A percentile compares a stretch with the other conserved stretches of the same genome.
Evolutionary conservation across 2,888 invertebrate species (phyloP).

Genomic region (Eubasilissa splendida): DNA sequence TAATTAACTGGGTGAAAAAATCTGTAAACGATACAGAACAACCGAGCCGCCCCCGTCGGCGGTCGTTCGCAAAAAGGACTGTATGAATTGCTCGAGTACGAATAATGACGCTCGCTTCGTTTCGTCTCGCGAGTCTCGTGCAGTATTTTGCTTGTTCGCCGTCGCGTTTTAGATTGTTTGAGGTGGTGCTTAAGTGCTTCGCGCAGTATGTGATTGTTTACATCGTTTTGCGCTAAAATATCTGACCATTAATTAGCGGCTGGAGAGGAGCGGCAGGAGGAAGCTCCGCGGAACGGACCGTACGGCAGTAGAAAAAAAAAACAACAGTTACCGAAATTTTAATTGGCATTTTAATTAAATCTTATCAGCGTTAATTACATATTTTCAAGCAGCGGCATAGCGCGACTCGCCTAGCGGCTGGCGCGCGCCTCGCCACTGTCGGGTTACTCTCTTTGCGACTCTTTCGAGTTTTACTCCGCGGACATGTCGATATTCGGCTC

Average conservation of each 20-base stretch:
- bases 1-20: slow-evolving; percentile 40
- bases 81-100: background rate
- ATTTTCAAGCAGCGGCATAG: slow-evolving; percentile 33
- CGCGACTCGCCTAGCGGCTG: slow-evolving; percentile 19
- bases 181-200: slow-evolving; percentile 40
- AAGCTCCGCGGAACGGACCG: slow-evolving; percentile 45
- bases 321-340: slow-evolving; percentile 53
- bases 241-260: slow-evolving; percentile 52
- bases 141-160: slow-evolving; percentile 1
- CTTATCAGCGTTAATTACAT: slow-evolving; percentile 52
- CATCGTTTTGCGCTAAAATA: slow-evolving; percentile 52
- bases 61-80: background rate
- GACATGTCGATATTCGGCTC: too few species aligned
- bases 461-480: too few species aligned
- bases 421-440: too few species aligned
- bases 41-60: slow-evolving; percentile 18
- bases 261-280: slow-evolving; percentile 38
- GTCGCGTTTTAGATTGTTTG: background rate
- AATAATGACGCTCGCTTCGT: background rate
- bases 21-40: slow-evolving; percentile 33
- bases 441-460: too few species aligned
- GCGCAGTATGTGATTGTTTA: slow-evolving; percentile 50
- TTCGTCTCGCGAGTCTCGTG: background rate
- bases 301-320: slow-evolving; percentile 45
- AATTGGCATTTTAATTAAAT: slow-evolving; percentile 54